Conservation (phyloP, 2,797 vertebrate genomes). For the Parauchenoglanis punctatus region DNA sequence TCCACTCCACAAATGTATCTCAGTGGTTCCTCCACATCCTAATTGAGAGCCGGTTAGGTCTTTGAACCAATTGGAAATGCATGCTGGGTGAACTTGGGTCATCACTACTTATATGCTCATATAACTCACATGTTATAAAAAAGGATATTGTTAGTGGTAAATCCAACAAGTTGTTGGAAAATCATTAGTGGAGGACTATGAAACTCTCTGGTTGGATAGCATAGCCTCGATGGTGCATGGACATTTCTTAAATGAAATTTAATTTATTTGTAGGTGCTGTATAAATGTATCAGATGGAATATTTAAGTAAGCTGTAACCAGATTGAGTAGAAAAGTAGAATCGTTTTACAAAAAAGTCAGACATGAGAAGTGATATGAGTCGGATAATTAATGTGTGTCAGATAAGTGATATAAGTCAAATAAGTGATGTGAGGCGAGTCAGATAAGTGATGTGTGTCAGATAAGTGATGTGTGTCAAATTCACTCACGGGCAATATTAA, state of each 20-base stretch:
- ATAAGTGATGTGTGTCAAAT: neutral
- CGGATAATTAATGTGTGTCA: neutral
- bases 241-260: neutral
- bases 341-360: neutral
- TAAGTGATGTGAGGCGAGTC: neutral
- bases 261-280: neutral
- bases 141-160: neutral
- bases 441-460: neutral
- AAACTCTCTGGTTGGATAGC: conserved; percentile 14
- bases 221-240: neutral
- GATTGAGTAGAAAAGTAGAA: neutral
- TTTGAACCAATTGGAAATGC: neutral
- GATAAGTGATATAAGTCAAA: neutral
- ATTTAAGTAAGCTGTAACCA: neutral
- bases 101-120: neutral
- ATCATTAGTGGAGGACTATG: conserved; percentile 7
- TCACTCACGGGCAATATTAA: neutral
- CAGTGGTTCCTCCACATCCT: neutral
- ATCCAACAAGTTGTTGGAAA: conserved; percentile 12
- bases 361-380: neutral
- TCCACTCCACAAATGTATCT: neutral
- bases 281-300: neutral
- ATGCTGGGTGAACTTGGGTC: neutral
- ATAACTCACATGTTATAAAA: neutral
- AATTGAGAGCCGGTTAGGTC: neutral